phyloP scores from a whole-genome alignment of 2,888 invertebrate genomes.

The Mamestra brassicae region DNA sequence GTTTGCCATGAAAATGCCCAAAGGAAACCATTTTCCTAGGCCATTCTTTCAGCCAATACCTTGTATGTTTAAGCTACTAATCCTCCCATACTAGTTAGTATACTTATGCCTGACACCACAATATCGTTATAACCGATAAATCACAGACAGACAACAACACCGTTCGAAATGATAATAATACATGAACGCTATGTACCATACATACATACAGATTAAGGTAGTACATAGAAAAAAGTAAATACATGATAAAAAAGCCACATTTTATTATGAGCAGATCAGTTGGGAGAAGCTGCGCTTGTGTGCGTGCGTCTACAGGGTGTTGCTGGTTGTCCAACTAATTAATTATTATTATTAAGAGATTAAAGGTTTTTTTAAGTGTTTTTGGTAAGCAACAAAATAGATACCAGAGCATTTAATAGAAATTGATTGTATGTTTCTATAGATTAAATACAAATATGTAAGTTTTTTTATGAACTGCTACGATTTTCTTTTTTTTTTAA shows the following conservation, averaged over 20 bases:
- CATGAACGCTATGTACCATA: conserved; percentile 65
- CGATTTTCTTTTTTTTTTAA: too few relatives aligned
- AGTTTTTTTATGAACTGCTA: too few relatives aligned
- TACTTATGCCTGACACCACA: conserved; percentile 18
- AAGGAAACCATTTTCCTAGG: background rate
- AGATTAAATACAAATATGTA: background rate
- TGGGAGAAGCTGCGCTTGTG: conserved; percentile 76
- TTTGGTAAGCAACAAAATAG: background rate
- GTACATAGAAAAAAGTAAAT: conserved; percentile 90
- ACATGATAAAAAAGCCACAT: conserved; percentile 90
- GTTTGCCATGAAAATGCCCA: background rate
- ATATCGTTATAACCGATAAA: conserved; percentile 59
- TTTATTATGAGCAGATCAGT: conserved; percentile 90
- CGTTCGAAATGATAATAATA: conserved; percentile 66
- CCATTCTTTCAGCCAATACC: background rate
- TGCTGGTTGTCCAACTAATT: conserved; percentile 54
- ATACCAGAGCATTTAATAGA: too few relatives aligned
- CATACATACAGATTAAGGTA: conserved; percentile 77
- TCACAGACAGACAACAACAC: conserved; percentile 67
- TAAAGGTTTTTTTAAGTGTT: background rate
- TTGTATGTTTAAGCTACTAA: background rate
- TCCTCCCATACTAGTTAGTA: too few relatives aligned
- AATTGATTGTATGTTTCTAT: background rate
- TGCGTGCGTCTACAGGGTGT: conserved; percentile 82
- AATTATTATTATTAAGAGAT: conserved; percentile 44